Percentiles rank a stretch among this genome's conserved stretches.
Evolutionary conservation across 2,113 vertebrate species (phyloP).

Genomic region (Dicentrarchus labrax): DNA sequence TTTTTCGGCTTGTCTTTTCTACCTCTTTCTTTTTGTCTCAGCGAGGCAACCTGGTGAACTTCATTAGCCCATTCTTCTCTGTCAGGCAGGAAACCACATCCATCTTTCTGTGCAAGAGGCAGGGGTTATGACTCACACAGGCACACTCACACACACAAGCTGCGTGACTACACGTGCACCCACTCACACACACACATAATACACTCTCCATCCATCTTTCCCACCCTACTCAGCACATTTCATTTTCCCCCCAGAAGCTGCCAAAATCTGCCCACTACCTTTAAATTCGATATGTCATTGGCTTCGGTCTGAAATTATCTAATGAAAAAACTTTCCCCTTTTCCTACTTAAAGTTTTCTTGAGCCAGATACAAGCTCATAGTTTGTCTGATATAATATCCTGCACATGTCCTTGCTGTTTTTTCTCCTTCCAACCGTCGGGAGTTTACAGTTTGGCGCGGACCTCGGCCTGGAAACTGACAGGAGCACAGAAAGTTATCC

Average conservation of each 20-base stretch:
- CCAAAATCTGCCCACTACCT: slow-evolving; percentile 67
- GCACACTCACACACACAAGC: slow-evolving; percentile 30
- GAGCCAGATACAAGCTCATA: slow-evolving; percentile 40
- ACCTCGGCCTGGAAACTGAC: slow-evolving; percentile 48
- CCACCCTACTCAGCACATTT: slow-evolving; percentile 70
- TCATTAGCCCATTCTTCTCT: slow-evolving; percentile 73
- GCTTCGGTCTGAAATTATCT: slow-evolving; percentile 53
- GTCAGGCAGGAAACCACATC: slow-evolving; percentile 77
- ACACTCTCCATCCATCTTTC: slow-evolving; percentile 60
- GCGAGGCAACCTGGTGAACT: slow-evolving; percentile 70
- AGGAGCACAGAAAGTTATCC: slow-evolving; percentile 31
- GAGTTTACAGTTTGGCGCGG: slow-evolving; percentile 54
- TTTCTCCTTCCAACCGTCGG: slow-evolving; percentile 36
- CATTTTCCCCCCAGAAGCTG: slow-evolving; percentile 59
- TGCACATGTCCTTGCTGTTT: slow-evolving; percentile 56
- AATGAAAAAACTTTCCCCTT: slow-evolving; percentile 50
- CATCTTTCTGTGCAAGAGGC: slow-evolving; percentile 69
- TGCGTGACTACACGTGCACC: slow-evolving; percentile 8
- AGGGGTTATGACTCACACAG: slow-evolving; percentile 69
- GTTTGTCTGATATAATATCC: slow-evolving; percentile 64
- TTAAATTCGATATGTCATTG: slow-evolving; percentile 65
- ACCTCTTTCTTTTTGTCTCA: slow-evolving; percentile 47
- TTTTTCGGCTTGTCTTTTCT: slow-evolving; percentile 23
- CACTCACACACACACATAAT: slow-evolving; percentile 25
- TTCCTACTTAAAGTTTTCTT: slow-evolving; percentile 35